Base-by-base conservation (phyloP, 2,797 vertebrate species). In the Pipistrellus pygmaeus region DNA sequence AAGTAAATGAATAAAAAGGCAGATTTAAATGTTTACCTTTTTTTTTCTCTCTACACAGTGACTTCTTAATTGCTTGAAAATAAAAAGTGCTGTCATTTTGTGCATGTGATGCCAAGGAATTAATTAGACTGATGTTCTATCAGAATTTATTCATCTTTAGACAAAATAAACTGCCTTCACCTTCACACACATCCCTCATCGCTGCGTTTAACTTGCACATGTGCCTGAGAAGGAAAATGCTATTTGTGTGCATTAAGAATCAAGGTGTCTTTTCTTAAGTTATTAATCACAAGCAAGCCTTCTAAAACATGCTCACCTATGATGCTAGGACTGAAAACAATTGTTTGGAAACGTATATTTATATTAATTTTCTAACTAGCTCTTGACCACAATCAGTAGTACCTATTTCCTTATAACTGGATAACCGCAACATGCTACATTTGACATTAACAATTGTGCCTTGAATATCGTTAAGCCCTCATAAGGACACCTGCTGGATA, bases 371-470 rank as follows among this genome's bases (percentile, higher is more conserved):
- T 71, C 51, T 46, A 68, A 35, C n/a, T 5, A 6, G 20, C 4
- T 32, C 68, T 48, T 3, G 30, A 46, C 12, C 38, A 21, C 0
- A 0, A 0, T 35, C n/a, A 4, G 8, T 5, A 8, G 8, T 17
- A 48, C 21, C 4, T 30, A 18, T 4, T 57, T 32, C 32, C 15
- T 57, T 8, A 6, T 5, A 35, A 6, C 55, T 5, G 38, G 68
- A 13, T 38, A 8, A 25, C 8, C 6, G 55, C 12, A 0, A 18
- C 7, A 13, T 6, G 2, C 15, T 15, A 17, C 13, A 1, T 4
- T 30, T 25, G 41, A 5, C n/a, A 0, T 3, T 53, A 18, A 64
- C 12, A 41, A 4, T 2, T 35, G 14, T 5, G 0, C 0, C 1
- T 4, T 13, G 27, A 11, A 11, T 3, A 1, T 6, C 0, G 23